Conservation (phyloP, 2,888 invertebrate genomes). For the Trachelus troglodyta region DNA sequence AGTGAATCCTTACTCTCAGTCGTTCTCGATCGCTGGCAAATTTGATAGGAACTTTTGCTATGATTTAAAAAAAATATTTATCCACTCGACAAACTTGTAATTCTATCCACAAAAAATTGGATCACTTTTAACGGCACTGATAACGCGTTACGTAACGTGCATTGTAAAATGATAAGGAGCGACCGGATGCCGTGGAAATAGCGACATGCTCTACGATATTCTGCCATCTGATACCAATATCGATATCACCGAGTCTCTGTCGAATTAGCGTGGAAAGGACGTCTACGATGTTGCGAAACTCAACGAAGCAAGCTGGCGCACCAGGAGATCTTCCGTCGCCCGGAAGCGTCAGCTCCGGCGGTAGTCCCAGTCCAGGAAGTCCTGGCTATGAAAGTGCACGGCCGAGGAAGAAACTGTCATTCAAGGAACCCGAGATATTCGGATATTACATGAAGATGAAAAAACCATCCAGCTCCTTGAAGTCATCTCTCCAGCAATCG, state of each 20-base stretch:
- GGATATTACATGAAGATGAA: slow-evolving; percentile 62
- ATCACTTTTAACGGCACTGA: neutral
- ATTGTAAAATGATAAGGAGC: neutral
- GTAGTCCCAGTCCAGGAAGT: slow-evolving; percentile 58
- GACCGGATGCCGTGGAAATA: neutral
- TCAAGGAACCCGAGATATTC: slow-evolving; percentile 85
- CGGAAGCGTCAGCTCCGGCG: slow-evolving; percentile 54
- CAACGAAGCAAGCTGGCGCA: slow-evolving; percentile 13
- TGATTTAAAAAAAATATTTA: neutral
- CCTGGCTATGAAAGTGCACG: slow-evolving; percentile 60
- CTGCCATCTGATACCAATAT: slow-evolving; percentile 6
- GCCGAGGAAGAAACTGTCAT: slow-evolving; percentile 87
- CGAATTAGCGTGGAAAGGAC: slow-evolving; percentile 7
- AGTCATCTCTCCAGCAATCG: slow-evolving; percentile 19
- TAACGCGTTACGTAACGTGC: neutral
- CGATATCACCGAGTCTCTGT: slow-evolving; percentile 7
- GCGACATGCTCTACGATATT: slow-evolving; percentile 2
- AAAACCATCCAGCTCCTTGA: slow-evolving; percentile 27
- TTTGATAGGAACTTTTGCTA: neutral
- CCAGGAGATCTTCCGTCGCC: slow-evolving; percentile 28
- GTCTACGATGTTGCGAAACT: slow-evolving; percentile 15
- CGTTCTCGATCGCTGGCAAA: neutral
- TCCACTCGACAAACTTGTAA: neutral
- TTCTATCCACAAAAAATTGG: neutral
- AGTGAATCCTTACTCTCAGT: neutral